These are phyloP conservation scores for Pteropus rufus DNA, from an alignment of 2,797 vertebrate species.

Conservation along the genomic window DNA sequence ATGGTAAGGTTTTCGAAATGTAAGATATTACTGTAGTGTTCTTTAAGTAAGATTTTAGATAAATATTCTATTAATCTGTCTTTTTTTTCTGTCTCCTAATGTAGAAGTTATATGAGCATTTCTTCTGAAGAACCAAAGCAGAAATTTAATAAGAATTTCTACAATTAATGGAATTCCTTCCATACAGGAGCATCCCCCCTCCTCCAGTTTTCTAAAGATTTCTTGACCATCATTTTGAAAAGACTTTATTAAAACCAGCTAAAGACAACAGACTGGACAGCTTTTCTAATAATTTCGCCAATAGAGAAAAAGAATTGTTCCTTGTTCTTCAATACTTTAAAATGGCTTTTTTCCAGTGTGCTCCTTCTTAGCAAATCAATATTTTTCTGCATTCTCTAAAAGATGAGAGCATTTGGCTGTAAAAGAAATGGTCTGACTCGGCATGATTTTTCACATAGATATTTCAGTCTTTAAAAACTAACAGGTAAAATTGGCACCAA, in stretches of 20 bases:
- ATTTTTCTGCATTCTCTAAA: conserved; percentile 81
- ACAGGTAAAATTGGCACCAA: conserved; percentile 86
- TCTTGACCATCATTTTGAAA: conserved; percentile 82
- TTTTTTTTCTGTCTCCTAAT: conserved; percentile 74
- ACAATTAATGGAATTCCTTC: conserved; percentile 78
- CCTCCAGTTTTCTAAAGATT: conserved; percentile 81
- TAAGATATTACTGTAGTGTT: neutral
- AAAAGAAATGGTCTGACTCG: conserved; percentile 78
- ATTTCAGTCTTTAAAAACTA: conserved; percentile 81
- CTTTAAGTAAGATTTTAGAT: neutral
- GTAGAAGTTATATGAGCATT: conserved; percentile 91
- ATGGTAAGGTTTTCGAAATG: neutral
- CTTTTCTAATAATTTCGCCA: conserved; percentile 81
- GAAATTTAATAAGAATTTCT: conserved; percentile 76
- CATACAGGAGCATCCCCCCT: conserved; percentile 79
- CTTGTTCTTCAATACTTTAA: conserved; percentile 77
- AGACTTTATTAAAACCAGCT: conserved; percentile 83
- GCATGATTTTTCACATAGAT: conserved; percentile 76
- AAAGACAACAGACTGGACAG: conserved; percentile 82
- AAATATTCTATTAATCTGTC: conserved; percentile 40
- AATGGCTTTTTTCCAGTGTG: conserved; percentile 80
- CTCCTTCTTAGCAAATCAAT: conserved; percentile 81
- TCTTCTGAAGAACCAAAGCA: conserved; percentile 84
- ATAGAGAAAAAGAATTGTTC: conserved; percentile 82
- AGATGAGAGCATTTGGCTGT: conserved; percentile 78